A percentile compares a stretch with the other conserved stretches of the same genome.
Evolutionary conservation across 2,113 vertebrate genomes (phyloP).

Genomic region (Percina caprodes): DNA sequence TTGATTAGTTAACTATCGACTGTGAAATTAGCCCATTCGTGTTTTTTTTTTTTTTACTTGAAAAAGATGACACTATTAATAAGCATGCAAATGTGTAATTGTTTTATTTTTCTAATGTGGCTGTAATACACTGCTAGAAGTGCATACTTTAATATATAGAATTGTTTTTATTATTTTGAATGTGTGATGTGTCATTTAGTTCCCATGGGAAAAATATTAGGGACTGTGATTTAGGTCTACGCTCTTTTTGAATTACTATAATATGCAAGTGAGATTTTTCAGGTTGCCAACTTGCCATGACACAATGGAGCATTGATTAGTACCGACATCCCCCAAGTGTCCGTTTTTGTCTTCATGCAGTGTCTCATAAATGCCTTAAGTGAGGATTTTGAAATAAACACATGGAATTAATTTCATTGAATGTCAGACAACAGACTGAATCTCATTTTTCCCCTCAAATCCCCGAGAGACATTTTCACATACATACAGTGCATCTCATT

Average conservation of each 20-base stretch:
- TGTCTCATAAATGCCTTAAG: conserved; percentile 87
- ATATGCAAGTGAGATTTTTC: conserved; percentile 83
- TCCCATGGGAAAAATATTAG: conserved; percentile 42
- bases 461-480: background rate
- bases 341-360: conserved; percentile 82
- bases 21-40: conserved; percentile 75
- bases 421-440: conserved; percentile 45
- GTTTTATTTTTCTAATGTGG: conserved; percentile 78
- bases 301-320: conserved; percentile 55
- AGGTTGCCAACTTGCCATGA: conserved; percentile 71
- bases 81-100: conserved; percentile 75
- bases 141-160: conserved; percentile 70
- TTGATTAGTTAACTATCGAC: conserved; percentile 63
- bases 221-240: conserved; percentile 60
- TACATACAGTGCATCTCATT: background rate
- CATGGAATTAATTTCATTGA: conserved; percentile 71
- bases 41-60: conserved; percentile 60
- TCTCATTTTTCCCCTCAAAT: background rate
- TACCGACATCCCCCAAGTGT: conserved; percentile 68
- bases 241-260: conserved; percentile 55
- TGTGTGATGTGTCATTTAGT: conserved; percentile 71
- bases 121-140: conserved; percentile 68
- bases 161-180: conserved; percentile 53
- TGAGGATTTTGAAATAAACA: conserved; percentile 83
- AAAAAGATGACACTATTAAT: conserved; percentile 63